Base-by-base conservation (phyloP, 2,797 vertebrate genomes). In the Gila robusta region DNA sequence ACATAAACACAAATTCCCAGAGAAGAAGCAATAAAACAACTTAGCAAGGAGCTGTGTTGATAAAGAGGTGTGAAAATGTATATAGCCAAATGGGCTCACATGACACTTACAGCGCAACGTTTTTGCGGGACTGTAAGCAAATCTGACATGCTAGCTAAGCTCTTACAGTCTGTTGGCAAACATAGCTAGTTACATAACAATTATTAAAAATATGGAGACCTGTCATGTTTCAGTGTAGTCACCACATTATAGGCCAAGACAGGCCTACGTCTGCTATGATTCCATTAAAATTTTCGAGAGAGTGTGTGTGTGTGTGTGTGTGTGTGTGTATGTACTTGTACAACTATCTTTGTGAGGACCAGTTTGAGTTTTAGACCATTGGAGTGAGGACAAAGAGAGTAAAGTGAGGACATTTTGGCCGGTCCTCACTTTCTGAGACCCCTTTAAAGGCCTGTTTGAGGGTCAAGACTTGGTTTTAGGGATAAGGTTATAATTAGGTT, bases 1-100 rank as follows among this genome's bases (percentile, higher is more conserved):
- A 78, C 73, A 74, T 74, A 70, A 71, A 80, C 47, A 54, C 74
- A 54, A 54, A 39, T 56, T 79, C 64, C 35, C 83, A 70, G 23
- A 23, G 70, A 73, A 39, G 44, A 14, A 72, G 26, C 28, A 59
- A 76, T 59, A 59, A 62, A 84, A 79, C 49, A 79, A 35, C 67
- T 62, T 49, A 62, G 56, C 26, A 62, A 47, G 19, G 21, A 70
- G 56, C 28, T 54, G 23, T 78, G 59, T 41, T 67, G 47, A 21
- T 12, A 47, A n/a, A 79, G 47, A 78, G 54, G 83, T 79, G 76
- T 62, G 83, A 85, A 64, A 39, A 85, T 62, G 39, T 59, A 44
- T 32, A 56, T 62, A 71, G 49, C 83, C 39, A 80, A 71, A 71
- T 73, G 52, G 67, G 84, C 23, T 71, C 39, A 79, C 11, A 28